Base-by-base conservation (phyloP, 2,888 invertebrate genomes). In the Abrostola triplasia region DNA sequence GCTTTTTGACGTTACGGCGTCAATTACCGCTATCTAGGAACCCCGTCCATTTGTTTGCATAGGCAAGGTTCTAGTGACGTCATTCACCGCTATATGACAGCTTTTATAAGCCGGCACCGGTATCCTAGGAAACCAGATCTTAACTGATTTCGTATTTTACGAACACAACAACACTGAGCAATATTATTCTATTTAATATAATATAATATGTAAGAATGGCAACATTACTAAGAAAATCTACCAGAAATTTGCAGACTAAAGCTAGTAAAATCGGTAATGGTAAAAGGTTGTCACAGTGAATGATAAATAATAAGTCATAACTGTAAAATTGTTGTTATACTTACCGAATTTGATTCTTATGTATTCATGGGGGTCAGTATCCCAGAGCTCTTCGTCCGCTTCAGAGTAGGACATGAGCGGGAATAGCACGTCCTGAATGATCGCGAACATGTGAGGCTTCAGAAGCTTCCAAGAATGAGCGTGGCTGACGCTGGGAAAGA, bases 381-480 rank as follows among this genome's bases (percentile, higher is more conserved):
- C 97, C 99, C 99, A 99, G 36, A 99, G 92, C 82, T 99, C 98
- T 87, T 99, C 98, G 92, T 99, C 99, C 50, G 97, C 96, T 66
- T 98, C 97, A 5, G 98, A 98, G 92, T 99, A 98, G 59, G 98
- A 99, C 96, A 99, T 97, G 63, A 99, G 96, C 0, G 99, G 99
- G 91, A 99, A 99, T 56, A 99, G 95, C 38, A 99, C 98, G 86
- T 99, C 98, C 89, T 98, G 97, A 81, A 99, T 97, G 70, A 99
- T 97, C 40, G 97, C 97, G 83, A 97, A 96, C 96, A 99, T 98
- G 90, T 99, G 99, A 6, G 98, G 98, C 90, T 99, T 99, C 82
- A 99, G 96, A 80, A 98, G 96, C 90, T 98, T 99, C 99, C 99
- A 99, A 0, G 99, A 98, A 86, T 97, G 97, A 0, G 98, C 97